A percentile compares a stretch with the other conserved stretches of the same genome.
Evolutionary conservation across 2,888 invertebrate genomes (phyloP).

Genomic region (Polylopha cassiicola): DNA sequence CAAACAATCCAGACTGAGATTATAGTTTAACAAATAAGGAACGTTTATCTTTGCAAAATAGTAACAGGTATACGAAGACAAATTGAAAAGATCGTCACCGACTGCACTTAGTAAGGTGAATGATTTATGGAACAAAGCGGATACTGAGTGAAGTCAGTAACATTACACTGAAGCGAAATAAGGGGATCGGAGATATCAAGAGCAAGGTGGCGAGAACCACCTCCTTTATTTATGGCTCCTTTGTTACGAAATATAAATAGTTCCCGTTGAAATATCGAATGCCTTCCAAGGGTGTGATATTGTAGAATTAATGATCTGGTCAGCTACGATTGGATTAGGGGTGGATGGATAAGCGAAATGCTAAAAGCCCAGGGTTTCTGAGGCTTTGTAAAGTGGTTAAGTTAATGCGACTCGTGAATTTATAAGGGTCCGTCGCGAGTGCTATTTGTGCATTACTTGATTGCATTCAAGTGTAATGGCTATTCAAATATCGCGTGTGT

Average conservation of each 20-base stretch:
- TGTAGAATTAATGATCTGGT: conserved; percentile 75
- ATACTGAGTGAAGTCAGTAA: conserved; percentile 54
- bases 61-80: too few species aligned
- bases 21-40: too few species aligned
- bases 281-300: conserved; percentile 70
- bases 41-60: too few species aligned
- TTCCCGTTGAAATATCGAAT: conserved; percentile 68
- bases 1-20: too few species aligned
- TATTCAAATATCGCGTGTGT: background rate
- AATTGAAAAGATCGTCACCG: too few species aligned
- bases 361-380: conserved; percentile 66
- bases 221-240: conserved; percentile 72
- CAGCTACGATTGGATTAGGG: conserved; percentile 72
- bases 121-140: conserved; percentile 56
- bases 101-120: too few species aligned
- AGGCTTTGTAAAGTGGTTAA: conserved; percentile 64
- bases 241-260: conserved; percentile 76
- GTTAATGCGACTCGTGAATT: conserved; percentile 40
- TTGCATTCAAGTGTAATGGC: conserved; percentile 30
- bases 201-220: conserved; percentile 64
- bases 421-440: conserved; percentile 15
- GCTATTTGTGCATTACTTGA: conserved; percentile 40
- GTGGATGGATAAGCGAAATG: conserved; percentile 50
- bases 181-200: conserved; percentile 73
- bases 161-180: conserved; percentile 71